phyloP scores from a whole-genome alignment of 2,113 vertebrate species.

The Laticauda colubrina region DNA sequence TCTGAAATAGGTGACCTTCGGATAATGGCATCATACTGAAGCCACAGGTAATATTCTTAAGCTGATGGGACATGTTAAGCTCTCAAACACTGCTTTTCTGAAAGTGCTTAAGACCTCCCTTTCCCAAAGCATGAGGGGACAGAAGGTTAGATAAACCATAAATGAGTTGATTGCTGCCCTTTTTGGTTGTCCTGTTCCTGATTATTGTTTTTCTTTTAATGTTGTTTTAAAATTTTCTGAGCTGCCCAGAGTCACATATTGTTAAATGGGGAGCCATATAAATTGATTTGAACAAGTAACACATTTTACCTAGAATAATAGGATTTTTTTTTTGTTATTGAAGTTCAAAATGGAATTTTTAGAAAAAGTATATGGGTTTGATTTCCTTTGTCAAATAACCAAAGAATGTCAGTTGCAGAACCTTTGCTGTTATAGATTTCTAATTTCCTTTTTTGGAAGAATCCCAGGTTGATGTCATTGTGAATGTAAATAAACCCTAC shows the following conservation, averaged over 20 bases:
- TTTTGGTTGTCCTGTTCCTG: neutral
- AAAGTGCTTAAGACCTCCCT: neutral
- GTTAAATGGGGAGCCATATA: neutral
- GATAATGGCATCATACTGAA: neutral
- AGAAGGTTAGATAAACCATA: neutral
- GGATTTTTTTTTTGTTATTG: neutral
- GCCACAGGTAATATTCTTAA: constrained; percentile 13
- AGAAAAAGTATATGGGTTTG: neutral
- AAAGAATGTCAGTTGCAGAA: neutral
- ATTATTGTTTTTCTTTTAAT: neutral
- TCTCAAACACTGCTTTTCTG: neutral
- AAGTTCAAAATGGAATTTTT: neutral
- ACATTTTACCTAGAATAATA: neutral
- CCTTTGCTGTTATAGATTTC: neutral
- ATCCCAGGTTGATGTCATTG: neutral
- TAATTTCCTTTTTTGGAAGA: neutral
- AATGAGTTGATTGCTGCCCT: neutral
- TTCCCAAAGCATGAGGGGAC: neutral
- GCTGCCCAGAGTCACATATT: neutral
- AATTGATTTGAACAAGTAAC: neutral
- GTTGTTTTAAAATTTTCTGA: neutral
- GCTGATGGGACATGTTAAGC: neutral
- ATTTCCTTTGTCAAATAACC: neutral
- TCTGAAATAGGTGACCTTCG: constrained; percentile 20
- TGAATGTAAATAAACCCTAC: neutral